Conservation (phyloP, 2,113 vertebrate species). For the Lepidothrix coronata region DNA sequence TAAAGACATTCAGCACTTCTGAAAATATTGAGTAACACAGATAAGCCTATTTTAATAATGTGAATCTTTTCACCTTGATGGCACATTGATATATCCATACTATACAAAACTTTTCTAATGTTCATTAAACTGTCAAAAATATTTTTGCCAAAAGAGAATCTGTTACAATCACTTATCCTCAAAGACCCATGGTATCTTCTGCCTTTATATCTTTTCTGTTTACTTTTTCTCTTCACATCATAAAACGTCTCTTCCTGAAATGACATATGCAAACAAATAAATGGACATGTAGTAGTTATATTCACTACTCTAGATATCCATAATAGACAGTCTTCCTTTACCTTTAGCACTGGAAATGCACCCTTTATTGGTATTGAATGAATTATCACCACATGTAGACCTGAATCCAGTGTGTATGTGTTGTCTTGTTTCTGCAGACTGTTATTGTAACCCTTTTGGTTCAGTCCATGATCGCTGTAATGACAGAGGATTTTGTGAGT, state of each 20-base stretch:
- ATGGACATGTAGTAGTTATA: not conserved
- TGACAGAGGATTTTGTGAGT: constrained; percentile 98
- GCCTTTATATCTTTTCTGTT: constrained; percentile 37
- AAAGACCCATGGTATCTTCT: constrained; percentile 24
- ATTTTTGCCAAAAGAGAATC: constrained; percentile 38
- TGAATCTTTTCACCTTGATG: constrained; percentile 43
- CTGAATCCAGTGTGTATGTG: constrained; percentile 86
- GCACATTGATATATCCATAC: constrained; percentile 53
- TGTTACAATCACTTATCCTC: constrained; percentile 24
- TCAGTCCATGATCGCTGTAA: constrained; percentile 97
- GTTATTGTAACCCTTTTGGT: constrained; percentile 97
- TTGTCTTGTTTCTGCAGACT: constrained; percentile 97
- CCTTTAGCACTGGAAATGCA: constrained; percentile 39
- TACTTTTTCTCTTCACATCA: constrained; percentile 22
- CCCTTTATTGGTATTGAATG: constrained; percentile 56
- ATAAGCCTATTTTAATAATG: constrained; percentile 65
- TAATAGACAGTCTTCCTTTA: constrained; percentile 63
- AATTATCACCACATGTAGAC: constrained; percentile 35
- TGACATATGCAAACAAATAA: constrained; percentile 38
- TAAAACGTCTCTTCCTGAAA: constrained; percentile 33
- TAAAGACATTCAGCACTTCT: constrained; percentile 32
- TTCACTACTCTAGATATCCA: constrained; percentile 29
- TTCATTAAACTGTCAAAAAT: constrained; percentile 65
- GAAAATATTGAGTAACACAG: constrained; percentile 37
- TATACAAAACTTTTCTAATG: constrained; percentile 29